These are phyloP conservation scores for Zaprionus bogoriensis DNA, from an alignment of 2,888 invertebrate genomes.

Conservation along the genomic window DNA sequence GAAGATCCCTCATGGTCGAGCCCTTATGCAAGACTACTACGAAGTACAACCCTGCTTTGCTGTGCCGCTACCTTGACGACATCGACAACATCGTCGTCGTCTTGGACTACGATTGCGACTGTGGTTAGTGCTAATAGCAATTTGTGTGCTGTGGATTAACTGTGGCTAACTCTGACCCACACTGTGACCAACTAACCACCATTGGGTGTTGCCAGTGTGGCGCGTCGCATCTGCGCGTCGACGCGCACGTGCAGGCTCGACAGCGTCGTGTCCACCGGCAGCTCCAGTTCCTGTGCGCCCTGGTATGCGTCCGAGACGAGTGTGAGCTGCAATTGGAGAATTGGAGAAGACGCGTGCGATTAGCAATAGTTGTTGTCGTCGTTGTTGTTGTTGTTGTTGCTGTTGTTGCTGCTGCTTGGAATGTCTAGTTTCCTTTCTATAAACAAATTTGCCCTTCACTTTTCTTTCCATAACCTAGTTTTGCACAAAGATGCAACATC, in stretches of 20 bases:
- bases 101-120: no score
- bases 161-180: no score
- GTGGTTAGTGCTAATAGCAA: slow-evolving; percentile 40
- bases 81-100: slow-evolving; percentile 25
- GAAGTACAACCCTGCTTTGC: slow-evolving; percentile 34
- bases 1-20: slow-evolving; percentile 51
- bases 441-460: slow-evolving; percentile 73
- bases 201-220: slow-evolving; percentile 82
- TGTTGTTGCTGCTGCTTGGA: slow-evolving; percentile 18
- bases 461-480: slow-evolving; percentile 79
- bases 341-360: slow-evolving; percentile 7
- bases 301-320: slow-evolving; percentile 79
- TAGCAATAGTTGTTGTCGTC: no score
- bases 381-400: slow-evolving; percentile 4
- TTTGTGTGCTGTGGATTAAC: slow-evolving; percentile 11
- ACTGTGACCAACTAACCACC: slow-evolving; percentile 81
- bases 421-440: slow-evolving; percentile 71
- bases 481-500: slow-evolving; percentile 76
- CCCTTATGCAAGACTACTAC: slow-evolving; percentile 38
- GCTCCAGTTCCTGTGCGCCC: slow-evolving; percentile 80
- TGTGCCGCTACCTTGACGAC: slow-evolving; percentile 9
- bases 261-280: slow-evolving; percentile 81
- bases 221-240: slow-evolving; percentile 80
- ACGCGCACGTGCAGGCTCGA: slow-evolving; percentile 82
- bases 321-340: slow-evolving; percentile 46